Conservation (phyloP, 2,113 vertebrate genomes). For the Colaptes auratus region DNA sequence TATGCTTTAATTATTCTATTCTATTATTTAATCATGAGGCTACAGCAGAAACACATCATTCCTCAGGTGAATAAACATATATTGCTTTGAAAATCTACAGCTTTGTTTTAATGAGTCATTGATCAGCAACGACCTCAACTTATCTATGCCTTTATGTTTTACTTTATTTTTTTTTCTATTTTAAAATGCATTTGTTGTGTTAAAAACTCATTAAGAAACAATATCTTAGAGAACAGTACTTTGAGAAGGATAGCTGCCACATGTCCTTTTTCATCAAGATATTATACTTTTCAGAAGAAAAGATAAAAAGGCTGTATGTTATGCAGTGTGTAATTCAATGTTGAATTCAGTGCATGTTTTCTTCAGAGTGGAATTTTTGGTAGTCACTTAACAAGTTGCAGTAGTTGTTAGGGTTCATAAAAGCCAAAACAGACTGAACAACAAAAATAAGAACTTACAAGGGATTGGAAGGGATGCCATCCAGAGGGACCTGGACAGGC, state of each 20-base stretch:
- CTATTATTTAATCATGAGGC: no score
- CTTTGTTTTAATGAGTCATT: slow-evolving; percentile 13
- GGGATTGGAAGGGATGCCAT: no score
- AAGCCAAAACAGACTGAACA: not conserved
- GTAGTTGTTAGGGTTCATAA: not conserved
- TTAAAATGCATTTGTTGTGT: not conserved
- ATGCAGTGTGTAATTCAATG: not conserved
- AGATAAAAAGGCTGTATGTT: not conserved
- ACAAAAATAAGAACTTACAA: not conserved
- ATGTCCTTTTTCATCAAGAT: not conserved
- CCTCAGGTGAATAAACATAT: not conserved
- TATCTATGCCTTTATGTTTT: not conserved
- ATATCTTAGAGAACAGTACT: not conserved
- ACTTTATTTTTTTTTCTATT: slow-evolving; percentile 19
- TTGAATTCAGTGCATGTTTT: not conserved
- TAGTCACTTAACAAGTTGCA: not conserved
- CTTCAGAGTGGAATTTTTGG: not conserved
- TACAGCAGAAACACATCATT: not conserved
- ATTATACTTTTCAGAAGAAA: not conserved
- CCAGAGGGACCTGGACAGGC: no score
- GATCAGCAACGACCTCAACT: not conserved
- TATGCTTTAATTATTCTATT: not conserved
- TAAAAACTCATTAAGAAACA: not conserved
- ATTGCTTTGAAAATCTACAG: not conserved
- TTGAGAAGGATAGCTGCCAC: not conserved